Evolutionary conservation across 2,888 invertebrate species (phyloP), one percentile per base, ranked within the genome.

Genomic region (Andrena hattorfiana): DNA sequence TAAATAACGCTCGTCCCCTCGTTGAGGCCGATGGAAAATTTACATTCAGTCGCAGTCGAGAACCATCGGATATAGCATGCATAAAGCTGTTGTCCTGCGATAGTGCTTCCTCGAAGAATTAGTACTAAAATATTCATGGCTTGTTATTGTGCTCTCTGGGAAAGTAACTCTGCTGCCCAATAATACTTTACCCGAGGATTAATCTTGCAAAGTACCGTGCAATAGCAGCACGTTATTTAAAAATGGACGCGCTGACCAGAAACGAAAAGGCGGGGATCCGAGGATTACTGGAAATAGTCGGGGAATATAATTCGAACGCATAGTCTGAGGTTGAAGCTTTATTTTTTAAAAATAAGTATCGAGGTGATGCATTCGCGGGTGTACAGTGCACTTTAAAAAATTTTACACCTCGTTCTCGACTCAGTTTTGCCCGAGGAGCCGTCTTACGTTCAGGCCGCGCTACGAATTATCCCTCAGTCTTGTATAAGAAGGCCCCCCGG

Each of bases 21-120:
- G 62, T 49, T 16, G 42, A 49, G 30, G 30, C 67, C 62, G 66
- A 81, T 81, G 67, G 72, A 73, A 81, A 81, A 81, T 81, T 81
- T 81, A 81, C 73, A 81, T 81, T 81, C 74, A 26, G 62, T 81
- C 68, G 73, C 62, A 72, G 54, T 73, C 63, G 67, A 72, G 81
- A 20, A 62, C 67, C 82, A 63, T 63, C 49, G 62, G 62, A 81
- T 81, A 81, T 72, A 54, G 72, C 66, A 81, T 81, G 81, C 81
- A 81, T 68, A 81, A 81, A 81, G 81, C 72, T 62, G 60, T 68
- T 81, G 81, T 68, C 42, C 48, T 32, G 54, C 28, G 28, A 20
- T 54, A 28, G 56, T 42, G 60, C 54, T 54, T 51, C 62, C 56
- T 35, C 28, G 28, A 56, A 56, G 81, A 81, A 81, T 81, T 72